Evolutionary conservation across 2,888 invertebrate genomes (phyloP).

Genomic region (Cryptus armator): DNA sequence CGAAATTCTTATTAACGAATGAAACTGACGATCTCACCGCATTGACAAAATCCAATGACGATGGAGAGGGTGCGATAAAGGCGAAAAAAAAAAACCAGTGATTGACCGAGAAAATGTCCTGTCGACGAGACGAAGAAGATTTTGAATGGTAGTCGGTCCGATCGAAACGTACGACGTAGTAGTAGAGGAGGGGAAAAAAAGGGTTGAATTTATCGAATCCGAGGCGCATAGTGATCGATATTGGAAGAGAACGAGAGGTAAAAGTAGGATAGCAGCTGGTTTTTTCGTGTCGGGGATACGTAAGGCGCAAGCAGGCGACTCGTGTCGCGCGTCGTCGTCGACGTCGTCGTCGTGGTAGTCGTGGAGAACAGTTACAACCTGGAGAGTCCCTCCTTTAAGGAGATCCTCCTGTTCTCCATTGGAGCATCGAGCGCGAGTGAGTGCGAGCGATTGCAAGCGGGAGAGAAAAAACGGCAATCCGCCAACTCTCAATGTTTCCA

Average conservation of each 20-base stretch:
- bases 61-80: not conserved
- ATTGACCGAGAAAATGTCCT: conserved; percentile 47
- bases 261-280: conserved; percentile 30
- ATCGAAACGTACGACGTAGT: conserved; percentile 12
- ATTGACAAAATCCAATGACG: too few species aligned
- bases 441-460: conserved; percentile 57
- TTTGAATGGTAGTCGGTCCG: conserved; percentile 29
- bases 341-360: conserved; percentile 37
- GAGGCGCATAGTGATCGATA: conserved; percentile 30
- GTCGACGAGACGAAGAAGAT: conserved; percentile 37
- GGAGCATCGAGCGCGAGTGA: conserved; percentile 44
- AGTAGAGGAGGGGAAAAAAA: not conserved
- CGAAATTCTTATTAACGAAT: not conserved
- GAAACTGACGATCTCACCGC: not conserved
- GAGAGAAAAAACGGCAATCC: conserved; percentile 70
- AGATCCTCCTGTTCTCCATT: conserved; percentile 45
- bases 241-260: conserved; percentile 29
- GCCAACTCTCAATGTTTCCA: conserved; percentile 66
- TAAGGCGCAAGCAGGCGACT: conserved; percentile 40
- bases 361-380: conserved; percentile 57
- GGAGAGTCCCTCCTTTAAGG: conserved; percentile 31
- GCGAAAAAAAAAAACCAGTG: not conserved
- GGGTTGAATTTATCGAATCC: conserved; percentile 44
- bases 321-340: conserved; percentile 49
- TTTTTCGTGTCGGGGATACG: conserved; percentile 37